Evolutionary conservation across 64 coral and sea anemone species (phyloP), one percentile per base, ranked within the genome.

Genomic region (Montipora foliosa): DNA sequence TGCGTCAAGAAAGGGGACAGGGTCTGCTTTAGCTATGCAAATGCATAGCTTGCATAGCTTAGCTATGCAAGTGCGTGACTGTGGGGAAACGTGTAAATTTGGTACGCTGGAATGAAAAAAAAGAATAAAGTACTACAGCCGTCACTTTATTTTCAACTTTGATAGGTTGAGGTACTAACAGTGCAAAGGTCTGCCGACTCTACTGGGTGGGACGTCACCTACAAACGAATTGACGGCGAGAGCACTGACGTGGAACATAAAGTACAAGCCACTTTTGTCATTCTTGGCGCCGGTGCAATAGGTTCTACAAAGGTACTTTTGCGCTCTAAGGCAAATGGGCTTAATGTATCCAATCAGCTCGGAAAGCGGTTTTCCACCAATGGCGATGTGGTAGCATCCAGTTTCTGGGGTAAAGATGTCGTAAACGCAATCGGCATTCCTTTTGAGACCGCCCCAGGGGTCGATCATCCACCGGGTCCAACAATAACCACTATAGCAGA

Each of bases 271-370:
- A 14, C 74, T 2, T 52, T 81, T 58, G 92, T 94, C 4, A 94
- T 94, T 68, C 44, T 94, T 9, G 92, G 84, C 24, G 92, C 92
- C 0, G 92, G 92, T 0, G 84, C 92, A 0, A 24, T 94, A 11
- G 92, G 92, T 9, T 94, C 92, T 1, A 94, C 92, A 1, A 94
- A 94, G n/a, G 19, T 94, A 0, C n/a, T 94, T 4, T 76, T 88
- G 12, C 92, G 92, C 16, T 94, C 92, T 73, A 88, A 55, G 46
- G 66, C 88, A 24, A 85, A 67, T 6, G 92, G 92, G 6, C 77
- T 94, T 1, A 37, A 88, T 37, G 44, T 94, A 10, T 89, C 92
- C 4, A 15, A 47, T 29, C 2, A 79, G 47, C 49, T 73, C 8
- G 84, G 92, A 6, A 94, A 49, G 19, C 58, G 67, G 7, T 88